Base-by-base conservation (phyloP, 2,888 invertebrate genomes). In the Ormyrus labotus region DNA sequence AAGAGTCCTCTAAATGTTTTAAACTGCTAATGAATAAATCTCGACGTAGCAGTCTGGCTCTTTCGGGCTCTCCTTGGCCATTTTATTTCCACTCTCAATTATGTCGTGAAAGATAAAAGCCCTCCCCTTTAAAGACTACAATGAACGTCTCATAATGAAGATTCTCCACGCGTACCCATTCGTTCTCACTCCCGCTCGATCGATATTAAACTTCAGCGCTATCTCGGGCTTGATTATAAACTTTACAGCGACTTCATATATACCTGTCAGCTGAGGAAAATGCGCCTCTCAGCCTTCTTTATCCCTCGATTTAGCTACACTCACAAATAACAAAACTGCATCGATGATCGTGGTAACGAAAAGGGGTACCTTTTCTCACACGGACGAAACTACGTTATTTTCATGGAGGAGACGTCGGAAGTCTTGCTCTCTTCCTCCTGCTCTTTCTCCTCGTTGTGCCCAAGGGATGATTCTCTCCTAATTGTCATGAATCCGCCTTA, bases 401-500 rank as follows among this genome's bases (percentile, higher is more conserved):
- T 34, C 34, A 34, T 2, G 1, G 34, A 34, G 1, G 34, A 34
- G 34, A 34, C 19, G 60, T 75, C 45, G 65, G 53, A 65, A 71
- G 60, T 71, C 78, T 57, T 51, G 65, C 50, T 45, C 53, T 34
- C 34, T 13, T 58, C 65, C 13, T 34, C 58, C 19, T 19, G 11
- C 75, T 70, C 34, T 34, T 34, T 34, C 34, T 34, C 34, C 34
- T 70, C 73, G 61, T 72, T 34, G 80, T 69, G 81, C 81, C 81
- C 82, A 81, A 82, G 69, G 80, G 81, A 82, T 82, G 82, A 82
- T 83, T 84, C 81, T 81, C 74, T 83, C 81, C 80, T 80, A 81
- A 78, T 82, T 83, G 83, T 83, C 82, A 83, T 81, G 81, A 83
- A 83, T 82, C 84, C 81, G 51, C 83, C 83, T 82, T 85, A 82